These are phyloP conservation scores for Druon quercuslanigerum DNA, from an alignment of 1,140 invertebrate species.

Conservation along the genomic window DNA sequence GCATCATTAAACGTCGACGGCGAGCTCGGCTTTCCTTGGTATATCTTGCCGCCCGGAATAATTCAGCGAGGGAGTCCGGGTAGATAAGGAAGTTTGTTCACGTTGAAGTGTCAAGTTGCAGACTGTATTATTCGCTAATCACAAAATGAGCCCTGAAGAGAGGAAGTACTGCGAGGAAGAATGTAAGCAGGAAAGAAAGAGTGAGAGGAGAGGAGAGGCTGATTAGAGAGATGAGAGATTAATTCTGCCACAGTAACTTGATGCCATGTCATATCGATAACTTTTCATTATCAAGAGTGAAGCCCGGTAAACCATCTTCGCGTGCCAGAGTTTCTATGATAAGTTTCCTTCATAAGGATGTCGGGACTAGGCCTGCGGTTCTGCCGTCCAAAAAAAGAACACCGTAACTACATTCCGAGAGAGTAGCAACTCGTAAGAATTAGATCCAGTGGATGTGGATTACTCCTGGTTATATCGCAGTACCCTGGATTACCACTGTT, in stretches of 20 bases:
- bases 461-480: no score
- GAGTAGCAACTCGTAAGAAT: no score
- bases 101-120: constrained; percentile 3
- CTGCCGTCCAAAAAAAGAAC: no score
- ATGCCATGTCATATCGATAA: constrained; percentile 42
- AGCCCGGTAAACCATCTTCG: constrained; percentile 44
- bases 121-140: constrained; percentile 36
- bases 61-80: neutral
- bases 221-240: constrained; percentile 35
- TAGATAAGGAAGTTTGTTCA: neutral
- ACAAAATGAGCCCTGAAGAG: constrained; percentile 12
- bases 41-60: neutral
- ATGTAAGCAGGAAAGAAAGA: constrained; percentile 38
- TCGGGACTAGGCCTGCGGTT: neutral
- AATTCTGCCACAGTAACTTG: constrained; percentile 39
- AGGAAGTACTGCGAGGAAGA: constrained; percentile 25
- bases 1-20: neutral
- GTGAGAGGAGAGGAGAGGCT: constrained; percentile 36
- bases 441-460: no score
- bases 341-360: neutral
- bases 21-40: constrained; percentile 1
- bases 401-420: no score
- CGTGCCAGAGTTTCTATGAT: constrained; percentile 40
- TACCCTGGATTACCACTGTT: no score
- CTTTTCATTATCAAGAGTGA: constrained; percentile 35